Evolutionary conservation across 1,140 invertebrate species (phyloP), one percentile per base, ranked within the genome.

Genomic region (Pseudomyrmex pallidus): DNA sequence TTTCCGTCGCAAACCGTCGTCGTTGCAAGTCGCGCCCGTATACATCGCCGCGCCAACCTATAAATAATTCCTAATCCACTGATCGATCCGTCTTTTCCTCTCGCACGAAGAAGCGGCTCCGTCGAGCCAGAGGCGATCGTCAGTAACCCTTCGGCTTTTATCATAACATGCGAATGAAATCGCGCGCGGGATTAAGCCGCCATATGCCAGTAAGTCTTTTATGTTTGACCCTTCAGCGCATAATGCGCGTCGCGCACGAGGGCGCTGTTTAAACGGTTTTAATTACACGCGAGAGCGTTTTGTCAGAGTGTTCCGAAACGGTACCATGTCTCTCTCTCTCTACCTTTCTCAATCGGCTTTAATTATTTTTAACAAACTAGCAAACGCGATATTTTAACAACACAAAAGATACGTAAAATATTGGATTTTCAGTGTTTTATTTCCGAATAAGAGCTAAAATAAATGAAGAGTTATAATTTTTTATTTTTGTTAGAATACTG

Each of bases 51-150:
- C 59, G 22, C 46, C 63, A 54, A 48, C 78, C 72, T 82, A 82
- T 80, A 80, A 80, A 80, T 80, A 80, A 80, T 80, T 80, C 76
- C 76, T 72, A 80, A 80, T 80, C 76, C 76, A 35, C 44, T 70
- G 66, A 80, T 80, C 76, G 76, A 80, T 80, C 76, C 76, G 66
- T 72, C 54, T 62, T 72, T 72, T 80, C 76, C 76, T 80, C 76
- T 80, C 76, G 76, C 35, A 35, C 66, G 76, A 59, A 15, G 76
- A 59, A 15, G 64, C 44, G 35, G 76, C 52, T 25, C 54, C 44
- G 63, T n/a, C 74, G 15, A 56, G 63, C 74, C 74, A n/a, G 35
- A 35, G 44, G 17, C 66, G 63, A 12, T 12, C 15, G 10, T 15
- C 25, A n/a, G 46, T 3, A 15, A 15, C 46, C 52, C 35, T 52